Conservation (phyloP, 2,113 vertebrate species). For the Pagrus major region DNA sequence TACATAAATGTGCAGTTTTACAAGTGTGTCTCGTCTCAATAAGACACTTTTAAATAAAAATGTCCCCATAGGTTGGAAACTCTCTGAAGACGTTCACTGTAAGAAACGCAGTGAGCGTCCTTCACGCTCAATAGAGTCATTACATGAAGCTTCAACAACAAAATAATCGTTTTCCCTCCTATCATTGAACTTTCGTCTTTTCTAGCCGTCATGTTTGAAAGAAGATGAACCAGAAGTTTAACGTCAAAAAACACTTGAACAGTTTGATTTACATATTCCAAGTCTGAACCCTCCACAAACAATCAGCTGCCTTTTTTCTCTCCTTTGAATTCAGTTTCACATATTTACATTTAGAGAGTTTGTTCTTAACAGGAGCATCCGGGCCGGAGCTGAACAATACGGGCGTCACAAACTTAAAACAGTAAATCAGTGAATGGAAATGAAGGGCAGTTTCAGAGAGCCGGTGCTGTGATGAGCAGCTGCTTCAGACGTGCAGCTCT, state of each 20-base stretch:
- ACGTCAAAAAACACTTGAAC: background rate
- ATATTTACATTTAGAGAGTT: background rate
- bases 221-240: background rate
- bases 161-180: background rate
- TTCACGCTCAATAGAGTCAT: too few species aligned
- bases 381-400: background rate
- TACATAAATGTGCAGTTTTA: too few species aligned
- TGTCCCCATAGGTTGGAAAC: too few species aligned
- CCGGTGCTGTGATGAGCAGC: constrained; percentile 7
- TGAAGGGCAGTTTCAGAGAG: background rate
- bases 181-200: background rate
- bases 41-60: too few species aligned
- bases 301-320: background rate
- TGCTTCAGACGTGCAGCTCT: constrained; percentile 2
- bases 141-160: too few species aligned
- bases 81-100: too few species aligned
- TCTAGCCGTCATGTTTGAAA: background rate
- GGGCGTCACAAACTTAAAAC: background rate
- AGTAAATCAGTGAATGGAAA: background rate
- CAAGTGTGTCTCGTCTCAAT: too few species aligned
- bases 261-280: background rate
- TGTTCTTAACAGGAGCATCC: background rate
- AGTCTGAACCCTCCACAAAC: background rate
- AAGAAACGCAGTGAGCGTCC: too few species aligned
- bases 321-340: background rate